A percentile compares a stretch with the other conserved stretches of the same genome.
These are phyloP conservation scores for Pimephales promelas DNA, from an alignment of 2,113 vertebrate species.

Conservation along the genomic window DNA sequence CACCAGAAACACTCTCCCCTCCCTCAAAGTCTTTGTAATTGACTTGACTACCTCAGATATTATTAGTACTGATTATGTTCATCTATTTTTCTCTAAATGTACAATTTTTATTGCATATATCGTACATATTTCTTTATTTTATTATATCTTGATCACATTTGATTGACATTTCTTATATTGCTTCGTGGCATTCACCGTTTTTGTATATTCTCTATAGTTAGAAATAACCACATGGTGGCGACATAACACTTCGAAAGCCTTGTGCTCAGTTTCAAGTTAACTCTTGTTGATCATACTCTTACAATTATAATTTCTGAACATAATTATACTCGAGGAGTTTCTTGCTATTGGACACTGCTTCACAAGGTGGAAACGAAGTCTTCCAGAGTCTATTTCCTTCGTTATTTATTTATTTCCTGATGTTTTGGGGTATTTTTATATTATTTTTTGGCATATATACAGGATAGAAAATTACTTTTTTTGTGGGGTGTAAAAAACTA, in stretches of 20 bases:
- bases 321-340: background rate
- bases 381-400: background rate
- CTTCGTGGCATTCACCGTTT: background rate
- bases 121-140: background rate
- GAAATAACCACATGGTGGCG: conserved; percentile 26
- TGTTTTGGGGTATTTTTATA: background rate
- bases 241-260: background rate
- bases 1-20: background rate
- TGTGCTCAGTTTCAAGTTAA: background rate
- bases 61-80: background rate
- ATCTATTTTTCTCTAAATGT: background rate
- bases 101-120: background rate
- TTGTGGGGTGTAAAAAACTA: background rate
- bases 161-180: background rate
- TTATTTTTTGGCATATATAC: background rate
- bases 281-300: background rate
- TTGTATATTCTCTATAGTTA: conserved; percentile 10
- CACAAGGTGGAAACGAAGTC: background rate
- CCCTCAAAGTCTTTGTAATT: background rate
- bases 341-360: background rate
- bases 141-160: background rate
- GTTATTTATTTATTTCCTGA: background rate
- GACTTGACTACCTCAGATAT: background rate
- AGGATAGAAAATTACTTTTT: background rate
- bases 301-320: background rate